These are phyloP conservation scores for Copidosoma floridanum DNA, from an alignment of 1,140 invertebrate species.

Conservation along the genomic window DNA sequence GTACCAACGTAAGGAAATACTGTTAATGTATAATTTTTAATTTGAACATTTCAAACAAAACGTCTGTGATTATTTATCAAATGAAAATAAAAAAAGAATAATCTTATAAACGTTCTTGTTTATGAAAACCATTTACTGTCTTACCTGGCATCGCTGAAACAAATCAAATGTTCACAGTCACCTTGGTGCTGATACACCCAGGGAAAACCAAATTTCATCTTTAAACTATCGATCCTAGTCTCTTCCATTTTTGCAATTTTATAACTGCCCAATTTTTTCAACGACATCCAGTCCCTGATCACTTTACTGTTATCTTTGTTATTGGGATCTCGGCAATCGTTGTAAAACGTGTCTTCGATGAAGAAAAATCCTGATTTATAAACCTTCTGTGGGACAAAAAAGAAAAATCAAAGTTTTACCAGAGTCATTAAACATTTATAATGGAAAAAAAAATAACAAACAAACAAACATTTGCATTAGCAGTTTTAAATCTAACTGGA, in stretches of 20 bases:
- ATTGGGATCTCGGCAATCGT: constrained; percentile 62
- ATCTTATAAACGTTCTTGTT: no score
- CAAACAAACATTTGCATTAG: constrained; percentile 58
- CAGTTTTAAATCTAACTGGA: constrained; percentile 48
- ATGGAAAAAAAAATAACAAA: constrained; percentile 4
- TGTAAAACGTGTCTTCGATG: constrained; percentile 78
- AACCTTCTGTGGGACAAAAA: constrained; percentile 49
- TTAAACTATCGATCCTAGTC: constrained; percentile 64
- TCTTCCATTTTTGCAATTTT: constrained; percentile 62
- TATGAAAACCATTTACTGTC: no score
- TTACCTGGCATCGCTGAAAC: constrained; percentile 71
- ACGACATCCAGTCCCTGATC: constrained; percentile 66
- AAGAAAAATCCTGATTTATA: constrained; percentile 76
- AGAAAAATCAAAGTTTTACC: not conserved
- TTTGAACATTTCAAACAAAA: no score
- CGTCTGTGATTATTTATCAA: no score
- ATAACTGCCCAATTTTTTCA: constrained; percentile 59
- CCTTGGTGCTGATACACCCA: constrained; percentile 86
- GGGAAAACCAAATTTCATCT: constrained; percentile 69
- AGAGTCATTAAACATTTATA: constrained; percentile 5
- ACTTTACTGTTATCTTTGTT: constrained; percentile 66
- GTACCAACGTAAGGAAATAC: no score
- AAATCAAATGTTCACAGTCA: constrained; percentile 83
- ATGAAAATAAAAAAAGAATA: no score
- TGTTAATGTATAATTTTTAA: no score